Evolutionary conservation across 2,888 invertebrate genomes (phyloP), one percentile per base, ranked within the genome.

Genomic region (Chymomyza caudatula): DNA sequence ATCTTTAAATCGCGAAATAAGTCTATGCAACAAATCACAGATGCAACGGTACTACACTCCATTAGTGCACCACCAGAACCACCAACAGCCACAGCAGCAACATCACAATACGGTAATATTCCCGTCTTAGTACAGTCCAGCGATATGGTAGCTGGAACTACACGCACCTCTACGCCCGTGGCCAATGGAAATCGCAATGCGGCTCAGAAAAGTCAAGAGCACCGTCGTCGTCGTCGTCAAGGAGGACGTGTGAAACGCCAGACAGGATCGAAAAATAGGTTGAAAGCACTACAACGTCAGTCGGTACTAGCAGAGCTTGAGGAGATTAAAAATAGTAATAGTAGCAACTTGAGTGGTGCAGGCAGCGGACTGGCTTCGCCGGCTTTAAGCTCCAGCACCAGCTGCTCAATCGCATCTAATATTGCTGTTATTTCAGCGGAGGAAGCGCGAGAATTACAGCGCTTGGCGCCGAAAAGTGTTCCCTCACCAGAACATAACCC

Each of bases 1-100:
- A 88, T 90, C 43, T 90, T 90, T 29, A 90, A 90, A 63, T 90
- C 90, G 0, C 87, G 90, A 56, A 90, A 90, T 73, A 87, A 85
- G 43, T 84, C 86, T 0, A 67, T 62, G 20, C 1, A 11, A 0
- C 11, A 0, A 11, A 37, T 11, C 11, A 11, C 29, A 8, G 58
- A 65, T 44, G 51, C 59, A 5, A 4, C 37, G 1, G 13, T 17
- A 1, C 20, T 17, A 1, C 20, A 59, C 1, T 20, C 11, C 5
- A 37, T 11, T 11, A 37, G 11, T 37, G 8, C 5, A 11, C 29
- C 29, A 37, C 11, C 3, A 13, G 29, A 37, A 11, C 29, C 29
- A 11, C 8, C 29, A 37, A 37, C 11, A 11, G 29, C 11, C 2
- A 37, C 29, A 37, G 29, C 8, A 37, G 11, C 8, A 11, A 11